Evolutionary conservation across 2,888 invertebrate genomes (phyloP).

Genomic region (Parochlus steinenii): DNA sequence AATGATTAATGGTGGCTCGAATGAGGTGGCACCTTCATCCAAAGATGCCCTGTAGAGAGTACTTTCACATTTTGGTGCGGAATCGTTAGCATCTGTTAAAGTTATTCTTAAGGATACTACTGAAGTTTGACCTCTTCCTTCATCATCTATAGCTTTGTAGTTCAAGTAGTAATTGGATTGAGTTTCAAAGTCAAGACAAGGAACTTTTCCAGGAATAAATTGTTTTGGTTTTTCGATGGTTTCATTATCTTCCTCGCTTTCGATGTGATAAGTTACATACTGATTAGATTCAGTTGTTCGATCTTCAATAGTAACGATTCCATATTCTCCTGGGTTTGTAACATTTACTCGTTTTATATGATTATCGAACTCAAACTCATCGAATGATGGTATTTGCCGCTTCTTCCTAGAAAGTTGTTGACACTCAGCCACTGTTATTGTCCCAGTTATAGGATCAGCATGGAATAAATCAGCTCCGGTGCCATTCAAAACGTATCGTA

Average conservation of each 20-base stretch:
- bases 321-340: conserved; percentile 13
- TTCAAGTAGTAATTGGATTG: conserved; percentile 34
- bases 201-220: conserved; percentile 36
- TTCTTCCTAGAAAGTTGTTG: conserved; percentile 24
- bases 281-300: conserved; percentile 1
- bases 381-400: conserved; percentile 14
- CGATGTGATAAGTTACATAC: no score
- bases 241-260: conserved; percentile 9
- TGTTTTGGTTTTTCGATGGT: conserved; percentile 15
- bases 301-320: conserved; percentile 10
- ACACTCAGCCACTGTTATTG: conserved; percentile 64
- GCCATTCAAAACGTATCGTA: conserved; percentile 68
- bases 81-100: conserved; percentile 75
- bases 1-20: conserved; percentile 58
- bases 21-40: conserved; percentile 70
- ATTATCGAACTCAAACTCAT: conserved; percentile 5
- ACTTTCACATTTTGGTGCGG: conserved; percentile 66
- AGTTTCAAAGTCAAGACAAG: conserved; percentile 73
- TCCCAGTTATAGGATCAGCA: conserved; percentile 64
- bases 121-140: conserved; percentile 60
- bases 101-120: conserved; percentile 65
- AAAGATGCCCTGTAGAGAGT: conserved; percentile 62
- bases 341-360: conserved; percentile 12
- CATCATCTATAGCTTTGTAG: conserved; percentile 54
- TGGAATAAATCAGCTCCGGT: conserved; percentile 66